These are phyloP conservation scores for Colaptes auratus DNA, from an alignment of 2,113 vertebrate genomes.

Conservation along the genomic window DNA sequence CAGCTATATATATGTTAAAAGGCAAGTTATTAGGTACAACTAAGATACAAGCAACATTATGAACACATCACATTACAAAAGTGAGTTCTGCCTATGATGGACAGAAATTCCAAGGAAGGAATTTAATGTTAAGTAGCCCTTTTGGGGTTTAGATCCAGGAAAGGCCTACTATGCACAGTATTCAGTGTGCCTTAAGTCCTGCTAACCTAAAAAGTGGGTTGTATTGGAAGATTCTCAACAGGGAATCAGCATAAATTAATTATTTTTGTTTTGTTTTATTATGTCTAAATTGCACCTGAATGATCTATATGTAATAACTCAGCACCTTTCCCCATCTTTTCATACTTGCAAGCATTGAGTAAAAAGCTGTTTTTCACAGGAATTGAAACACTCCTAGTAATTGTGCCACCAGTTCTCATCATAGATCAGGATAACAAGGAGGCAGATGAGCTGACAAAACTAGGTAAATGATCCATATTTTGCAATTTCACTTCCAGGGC, in stretches of 20 bases:
- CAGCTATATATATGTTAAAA: background rate
- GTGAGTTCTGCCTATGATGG: background rate
- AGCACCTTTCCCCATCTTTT: background rate
- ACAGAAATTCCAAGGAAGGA: background rate
- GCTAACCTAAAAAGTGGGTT: background rate
- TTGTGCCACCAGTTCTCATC: background rate
- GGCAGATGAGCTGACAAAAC: background rate
- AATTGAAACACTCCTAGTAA: background rate
- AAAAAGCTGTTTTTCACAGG: background rate
- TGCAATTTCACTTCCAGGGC: background rate
- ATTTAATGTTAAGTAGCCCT: background rate
- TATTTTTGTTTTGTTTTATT: background rate
- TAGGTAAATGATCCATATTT: background rate
- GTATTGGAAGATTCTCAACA: background rate
- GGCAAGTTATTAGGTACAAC: background rate
- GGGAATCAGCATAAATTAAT: background rate
- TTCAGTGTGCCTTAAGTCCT: rapidly evolving
- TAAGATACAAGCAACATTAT: background rate
- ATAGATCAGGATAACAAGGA: background rate
- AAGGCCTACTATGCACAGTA: background rate
- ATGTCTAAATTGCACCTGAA: background rate
- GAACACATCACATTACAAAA: background rate
- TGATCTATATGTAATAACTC: background rate
- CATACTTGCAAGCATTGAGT: background rate
- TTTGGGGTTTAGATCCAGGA: background rate